Evolutionary conservation across 2,888 invertebrate genomes (phyloP), one percentile per base, ranked within the genome.

Genomic region (Stegana nigrithorax): DNA sequence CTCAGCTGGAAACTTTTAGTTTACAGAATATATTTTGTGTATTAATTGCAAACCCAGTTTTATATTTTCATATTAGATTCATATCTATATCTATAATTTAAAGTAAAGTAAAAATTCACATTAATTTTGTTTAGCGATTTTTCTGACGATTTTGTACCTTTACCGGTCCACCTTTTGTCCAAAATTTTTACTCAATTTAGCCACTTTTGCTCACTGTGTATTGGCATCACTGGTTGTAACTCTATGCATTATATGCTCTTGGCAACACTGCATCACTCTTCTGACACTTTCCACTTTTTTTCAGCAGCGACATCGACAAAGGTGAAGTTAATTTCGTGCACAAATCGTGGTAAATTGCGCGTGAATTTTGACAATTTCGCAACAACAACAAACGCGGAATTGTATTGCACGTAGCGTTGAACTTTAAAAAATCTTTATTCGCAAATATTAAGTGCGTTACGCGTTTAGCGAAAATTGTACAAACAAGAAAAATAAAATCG

Each of bases 301-400:
- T 36, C 32, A 27, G 32, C 32, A 55, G 53, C 36, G 32, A 27
- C n/a, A 36, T 10, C 32, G 77, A 76, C 77, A 77, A 76, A 74
- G 75, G 75, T 71, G 75, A 76, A 78, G 73, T 26, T 51, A 64
- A 69, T 74, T 74, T 75, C 78, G 71, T 73, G 76, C 5, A 5
- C 6, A 14, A 27, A 32, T 7, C 17, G 25, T 29, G 5, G 47
- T 23, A 55, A 36, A 26, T 55, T 55, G 53, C 36, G 53, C n/a
- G 53, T 21, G 32, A 55, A 25, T 32, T 36, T 27, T 36, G 21
- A 2, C 39, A 39, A 39, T 39, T 14, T 39, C 17, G 39, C 39
- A 39, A 17, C 39, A 14, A 17, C 14, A 29, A 29, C 6, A 47
- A 45, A 25, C 10, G 12, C 39, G 5, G 6, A 10, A 14, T 39